These are phyloP conservation scores for Stratiolaelaps scimitus DNA, from an alignment of 1,140 invertebrate species.

Conservation along the genomic window DNA sequence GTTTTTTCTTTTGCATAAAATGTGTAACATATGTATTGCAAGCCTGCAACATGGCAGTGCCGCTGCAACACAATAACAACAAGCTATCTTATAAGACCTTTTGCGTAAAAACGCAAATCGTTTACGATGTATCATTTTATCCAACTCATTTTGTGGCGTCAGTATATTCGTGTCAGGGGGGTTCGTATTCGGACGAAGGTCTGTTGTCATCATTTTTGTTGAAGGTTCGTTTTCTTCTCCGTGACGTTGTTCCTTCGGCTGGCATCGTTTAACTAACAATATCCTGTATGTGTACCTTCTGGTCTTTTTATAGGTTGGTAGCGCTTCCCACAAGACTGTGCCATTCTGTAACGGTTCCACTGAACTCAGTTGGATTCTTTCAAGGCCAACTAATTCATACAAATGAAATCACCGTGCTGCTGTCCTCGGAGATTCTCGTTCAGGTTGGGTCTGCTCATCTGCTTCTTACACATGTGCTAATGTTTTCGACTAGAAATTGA, in stretches of 20 bases:
- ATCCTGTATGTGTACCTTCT: too few species aligned
- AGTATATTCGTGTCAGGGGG: not conserved
- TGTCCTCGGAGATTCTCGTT: slow-evolving; percentile 10
- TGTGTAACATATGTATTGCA: too few species aligned
- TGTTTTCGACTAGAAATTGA: too few species aligned
- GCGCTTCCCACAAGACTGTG: not conserved
- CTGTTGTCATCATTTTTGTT: not conserved
- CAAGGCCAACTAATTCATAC: slow-evolving; percentile 18
- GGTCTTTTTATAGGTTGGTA: not conserved
- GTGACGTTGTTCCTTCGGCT: too few species aligned
- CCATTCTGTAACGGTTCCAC: not conserved
- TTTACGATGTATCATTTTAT: too few species aligned
- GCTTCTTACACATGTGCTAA: too few species aligned
- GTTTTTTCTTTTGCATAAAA: too few species aligned
- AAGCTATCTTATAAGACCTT: too few species aligned
- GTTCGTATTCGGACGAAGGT: not conserved
- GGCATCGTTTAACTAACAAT: too few species aligned
- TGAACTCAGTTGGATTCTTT: slow-evolving; percentile 25
- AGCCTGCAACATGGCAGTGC: too few species aligned
- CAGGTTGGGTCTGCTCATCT: not conserved
- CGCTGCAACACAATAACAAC: too few species aligned
- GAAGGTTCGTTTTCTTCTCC: not conserved
- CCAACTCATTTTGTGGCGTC: not conserved
- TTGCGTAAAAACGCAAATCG: too few species aligned
- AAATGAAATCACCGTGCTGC: slow-evolving; percentile 17